phyloP scores from a whole-genome alignment of 2,888 invertebrate species.

The Philereme vetulata region DNA sequence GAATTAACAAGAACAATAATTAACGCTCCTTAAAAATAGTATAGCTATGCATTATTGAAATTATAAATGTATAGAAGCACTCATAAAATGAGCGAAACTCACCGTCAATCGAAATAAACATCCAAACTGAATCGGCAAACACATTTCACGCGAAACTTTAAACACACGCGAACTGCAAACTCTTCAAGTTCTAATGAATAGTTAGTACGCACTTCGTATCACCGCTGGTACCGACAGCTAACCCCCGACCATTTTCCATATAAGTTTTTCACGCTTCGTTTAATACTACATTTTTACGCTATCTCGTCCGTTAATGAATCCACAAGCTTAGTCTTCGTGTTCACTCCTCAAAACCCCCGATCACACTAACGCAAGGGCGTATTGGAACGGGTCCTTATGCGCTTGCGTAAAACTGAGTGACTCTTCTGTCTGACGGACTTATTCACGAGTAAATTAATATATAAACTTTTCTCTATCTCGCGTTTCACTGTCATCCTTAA shows the following conservation, averaged over 20 bases:
- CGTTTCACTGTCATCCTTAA: constrained; percentile 73
- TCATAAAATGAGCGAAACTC: constrained; percentile 42
- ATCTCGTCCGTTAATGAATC: constrained; percentile 55
- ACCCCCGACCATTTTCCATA: constrained; percentile 55
- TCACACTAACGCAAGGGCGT: constrained; percentile 75
- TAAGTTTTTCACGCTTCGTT: constrained; percentile 57
- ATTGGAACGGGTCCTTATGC: constrained; percentile 63
- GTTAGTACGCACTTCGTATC: constrained; percentile 39
- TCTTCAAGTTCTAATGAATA: constrained; percentile 42
- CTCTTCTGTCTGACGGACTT: constrained; percentile 77
- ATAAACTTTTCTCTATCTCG: constrained; percentile 77
- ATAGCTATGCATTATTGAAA: no score
- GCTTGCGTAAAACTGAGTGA: constrained; percentile 77
- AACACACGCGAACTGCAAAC: constrained; percentile 49
- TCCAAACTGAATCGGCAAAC: constrained; percentile 62
- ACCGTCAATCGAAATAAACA: constrained; percentile 67
- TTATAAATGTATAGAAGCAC: no score
- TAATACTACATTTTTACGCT: constrained; percentile 49
- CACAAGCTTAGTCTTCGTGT: constrained; percentile 52
- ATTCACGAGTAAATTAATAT: constrained; percentile 82
- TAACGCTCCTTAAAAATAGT: no score
- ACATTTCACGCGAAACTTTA: constrained; percentile 64
- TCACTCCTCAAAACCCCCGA: constrained; percentile 56
- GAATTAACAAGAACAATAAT: no score
- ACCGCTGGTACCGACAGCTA: constrained; percentile 39